Evolutionary conservation across 2,888 invertebrate genomes (phyloP), one percentile per base, ranked within the genome.

Genomic region (Hydrotaea cyrtoneurina): DNA sequence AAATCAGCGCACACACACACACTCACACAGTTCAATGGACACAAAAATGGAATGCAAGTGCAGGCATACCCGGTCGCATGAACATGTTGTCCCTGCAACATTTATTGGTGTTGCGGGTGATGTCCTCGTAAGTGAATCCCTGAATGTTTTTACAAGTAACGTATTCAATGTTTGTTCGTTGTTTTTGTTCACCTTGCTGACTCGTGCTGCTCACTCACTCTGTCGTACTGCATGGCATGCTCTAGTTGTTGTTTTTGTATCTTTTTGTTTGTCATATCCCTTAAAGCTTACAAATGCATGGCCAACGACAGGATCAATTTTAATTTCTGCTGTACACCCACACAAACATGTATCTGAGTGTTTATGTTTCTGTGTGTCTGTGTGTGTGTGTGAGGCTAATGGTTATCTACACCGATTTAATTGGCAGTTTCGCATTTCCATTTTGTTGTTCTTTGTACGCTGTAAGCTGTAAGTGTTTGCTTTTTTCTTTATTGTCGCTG

Each of bases 391-490:
- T 8, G 10, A 21, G 55, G 55, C 19, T 55, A 55, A 64, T 64
- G 36, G 36, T 36, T 78, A 78, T 81, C 84, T 81, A 53, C 71
- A 64, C 75, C 81, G 72, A 81, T 81, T 76, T 84, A 84, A 84
- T 84, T 84, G 84, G 75, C 78, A 78, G 83, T 74, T 84, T 8
- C 76, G 15, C 78, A 75, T 74, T 80, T 78, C 50, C 80, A 59
- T 77, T 78, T 55, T 0, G 39, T 10, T 78, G 39, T n/a, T 74
- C n/a, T 71, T 62, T 77, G 4, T 72, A 69, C 23, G 13, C 64
- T 53, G 53, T n/a, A n/a, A n/a, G n/a, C 55, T 11, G 19, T 76
- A 31, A 31, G 57, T 59, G 31, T n/a, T n/a, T n/a, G 7, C 3
- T 72, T 80, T 50, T 46, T n/a, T 46, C 15, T n/a, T 59, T 46